Evolutionary conservation across 1,140 invertebrate genomes (phyloP).

Genomic region (Drosophila teissieri): DNA sequence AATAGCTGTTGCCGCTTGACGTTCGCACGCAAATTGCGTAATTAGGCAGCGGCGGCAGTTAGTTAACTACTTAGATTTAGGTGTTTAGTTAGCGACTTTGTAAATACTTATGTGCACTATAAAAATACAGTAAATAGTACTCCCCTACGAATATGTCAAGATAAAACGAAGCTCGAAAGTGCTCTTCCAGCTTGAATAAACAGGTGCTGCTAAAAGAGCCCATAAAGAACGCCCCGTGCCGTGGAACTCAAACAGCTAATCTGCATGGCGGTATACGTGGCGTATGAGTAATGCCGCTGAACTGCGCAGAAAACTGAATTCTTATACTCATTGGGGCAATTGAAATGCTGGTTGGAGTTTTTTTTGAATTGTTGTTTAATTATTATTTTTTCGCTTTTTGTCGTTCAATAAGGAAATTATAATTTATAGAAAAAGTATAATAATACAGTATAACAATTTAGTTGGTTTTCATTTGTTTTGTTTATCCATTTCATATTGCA

Average conservation of each 20-base stretch:
- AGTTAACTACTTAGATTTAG: slow-evolving; percentile 33
- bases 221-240: slow-evolving; percentile 18
- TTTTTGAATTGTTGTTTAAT: slow-evolving; percentile 82
- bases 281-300: slow-evolving; percentile 43
- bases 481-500: slow-evolving; percentile 56
- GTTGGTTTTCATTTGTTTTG: slow-evolving; percentile 62
- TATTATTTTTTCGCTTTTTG: slow-evolving; percentile 77
- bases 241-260: neutral
- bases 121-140: slow-evolving; percentile 16
- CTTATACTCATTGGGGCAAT: slow-evolving; percentile 1
- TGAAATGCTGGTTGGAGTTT: slow-evolving; percentile 19
- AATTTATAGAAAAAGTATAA: slow-evolving; percentile 85
- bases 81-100: slow-evolving; percentile 43
- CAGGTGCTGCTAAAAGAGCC: neutral
- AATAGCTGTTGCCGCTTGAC: slow-evolving; percentile 4
- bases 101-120: slow-evolving; percentile 53
- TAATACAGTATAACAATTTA: slow-evolving; percentile 85
- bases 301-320: neutral
- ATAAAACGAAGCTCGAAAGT: slow-evolving; percentile 21
- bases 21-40: slow-evolving; percentile 45
- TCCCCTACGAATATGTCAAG: slow-evolving; percentile 15
- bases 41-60: slow-evolving; percentile 12
- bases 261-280: neutral
- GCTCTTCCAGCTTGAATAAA: neutral
- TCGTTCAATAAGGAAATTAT: slow-evolving; percentile 84